Conservation (phyloP, 2,797 vertebrate genomes). For the Oryzias dopingdopingensis region DNA sequence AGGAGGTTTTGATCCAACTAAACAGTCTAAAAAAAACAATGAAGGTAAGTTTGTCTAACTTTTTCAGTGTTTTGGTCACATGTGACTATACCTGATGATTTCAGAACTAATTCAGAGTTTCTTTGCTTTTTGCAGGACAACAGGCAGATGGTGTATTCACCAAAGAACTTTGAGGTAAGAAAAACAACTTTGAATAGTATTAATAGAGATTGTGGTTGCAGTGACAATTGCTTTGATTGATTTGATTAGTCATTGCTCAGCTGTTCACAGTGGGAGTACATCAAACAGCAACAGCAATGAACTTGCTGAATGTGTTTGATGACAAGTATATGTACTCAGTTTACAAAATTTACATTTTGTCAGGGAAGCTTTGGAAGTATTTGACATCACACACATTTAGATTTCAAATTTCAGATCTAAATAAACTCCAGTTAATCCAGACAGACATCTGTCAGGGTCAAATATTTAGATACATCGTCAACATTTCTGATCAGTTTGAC, state of each 20-base stretch:
- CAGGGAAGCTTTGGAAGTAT: not conserved
- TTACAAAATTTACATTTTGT: not conserved
- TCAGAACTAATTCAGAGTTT: conserved; percentile 4
- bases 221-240: conserved; percentile 34
- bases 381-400: no score
- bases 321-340: not conserved
- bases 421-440: no score
- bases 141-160: conserved; percentile 18
- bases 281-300: conserved; percentile 28
- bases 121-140: conserved; percentile 46
- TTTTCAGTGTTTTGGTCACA: not conserved
- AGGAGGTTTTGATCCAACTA: conserved; percentile 35
- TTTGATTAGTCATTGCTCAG: conserved; percentile 40
- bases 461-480: no score
- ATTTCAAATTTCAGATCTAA: no score
- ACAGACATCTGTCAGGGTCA: no score
- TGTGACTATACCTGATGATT: no score
- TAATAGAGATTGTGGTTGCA: conserved; percentile 6
- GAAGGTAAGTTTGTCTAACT: conserved; percentile 53
- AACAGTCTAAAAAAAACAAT: accelerated
- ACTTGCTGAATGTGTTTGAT: conserved; percentile 1
- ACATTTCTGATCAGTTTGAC: no score
- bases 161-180: conserved; percentile 62
- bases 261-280: conserved; percentile 45
- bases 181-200: conserved; percentile 2